Evolutionary conservation across 1,140 invertebrate genomes (phyloP).

Genomic region (Drosophila pruinosa): DNA sequence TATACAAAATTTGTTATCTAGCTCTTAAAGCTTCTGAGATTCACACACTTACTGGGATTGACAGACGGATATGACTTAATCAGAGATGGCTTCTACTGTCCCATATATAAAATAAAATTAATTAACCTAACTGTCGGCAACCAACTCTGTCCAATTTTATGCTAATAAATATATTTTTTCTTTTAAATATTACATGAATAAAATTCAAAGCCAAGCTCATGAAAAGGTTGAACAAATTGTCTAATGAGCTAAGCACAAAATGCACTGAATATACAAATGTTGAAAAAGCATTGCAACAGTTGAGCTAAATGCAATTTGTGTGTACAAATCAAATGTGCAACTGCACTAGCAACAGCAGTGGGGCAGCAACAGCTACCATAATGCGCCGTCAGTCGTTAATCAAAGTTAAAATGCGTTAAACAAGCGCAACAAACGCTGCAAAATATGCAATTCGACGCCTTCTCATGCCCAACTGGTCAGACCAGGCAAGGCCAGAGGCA

Average conservation of each 20-base stretch:
- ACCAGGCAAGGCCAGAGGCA: neutral
- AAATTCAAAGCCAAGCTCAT: neutral
- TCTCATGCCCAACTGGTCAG: slow-evolving; percentile 32
- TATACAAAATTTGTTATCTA: no score
- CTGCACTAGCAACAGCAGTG: neutral
- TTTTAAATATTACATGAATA: neutral
- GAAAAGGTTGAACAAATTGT: neutral
- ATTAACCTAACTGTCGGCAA: no score
- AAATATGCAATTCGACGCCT: slow-evolving; percentile 68
- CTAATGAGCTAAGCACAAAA: slow-evolving; percentile 36
- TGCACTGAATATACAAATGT: slow-evolving; percentile 31
- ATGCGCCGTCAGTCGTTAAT: slow-evolving; percentile 71
- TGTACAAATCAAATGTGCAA: slow-evolving; percentile 43
- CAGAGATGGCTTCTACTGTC: no score
- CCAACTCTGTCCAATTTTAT: no score
- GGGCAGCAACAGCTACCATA: slow-evolving; percentile 8
- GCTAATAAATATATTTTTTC: no score
- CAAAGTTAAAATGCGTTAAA: slow-evolving; percentile 79
- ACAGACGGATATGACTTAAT: no score
- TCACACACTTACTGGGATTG: no score
- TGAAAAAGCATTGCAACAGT: slow-evolving; percentile 15
- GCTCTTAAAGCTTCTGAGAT: no score
- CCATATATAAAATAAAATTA: no score
- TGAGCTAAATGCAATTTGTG: slow-evolving; percentile 50
- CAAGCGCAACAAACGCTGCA: slow-evolving; percentile 58